Evolutionary conservation across 30 jellyfish, hydroid and myxozoan genomes (phyloP).

Genomic region (Rhopilema esculentum): DNA sequence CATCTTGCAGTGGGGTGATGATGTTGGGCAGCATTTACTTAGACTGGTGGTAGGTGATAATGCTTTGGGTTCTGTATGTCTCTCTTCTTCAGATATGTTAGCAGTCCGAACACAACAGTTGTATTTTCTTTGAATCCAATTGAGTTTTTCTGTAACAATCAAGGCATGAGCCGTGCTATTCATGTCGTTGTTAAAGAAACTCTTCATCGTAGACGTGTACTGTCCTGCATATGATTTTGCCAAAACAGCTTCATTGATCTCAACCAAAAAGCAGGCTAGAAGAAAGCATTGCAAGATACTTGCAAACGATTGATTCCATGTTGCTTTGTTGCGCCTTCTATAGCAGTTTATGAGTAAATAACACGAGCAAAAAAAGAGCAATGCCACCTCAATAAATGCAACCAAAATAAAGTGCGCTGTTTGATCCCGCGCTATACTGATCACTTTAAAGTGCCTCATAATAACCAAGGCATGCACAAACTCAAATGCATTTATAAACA

Average conservation of each 20-base stretch:
- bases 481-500: conserved; percentile 12
- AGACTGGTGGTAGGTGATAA: neutral
- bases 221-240: conserved; percentile 19
- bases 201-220: neutral
- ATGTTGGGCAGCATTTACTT: conserved; percentile 35
- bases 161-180: neutral
- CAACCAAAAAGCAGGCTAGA: conserved; percentile 45
- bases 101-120: conserved; percentile 40
- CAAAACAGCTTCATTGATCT: conserved; percentile 14
- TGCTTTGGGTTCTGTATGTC: neutral
- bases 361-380: conserved; percentile 12
- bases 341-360: conserved; percentile 1
- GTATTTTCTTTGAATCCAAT: conserved; percentile 41
- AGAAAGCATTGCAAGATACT: conserved; percentile 62
- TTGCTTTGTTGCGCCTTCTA: conserved; percentile 29
- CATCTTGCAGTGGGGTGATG: neutral
- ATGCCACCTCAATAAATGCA: conserved; percentile 19
- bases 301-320: conserved; percentile 61
- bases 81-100: neutral
- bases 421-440: conserved; percentile 34
- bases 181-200: conserved; percentile 23
- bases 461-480: conserved; percentile 28
- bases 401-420: conserved; percentile 28
- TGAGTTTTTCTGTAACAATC: neutral
- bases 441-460: conserved; percentile 7